Conservation (phyloP, 2,113 vertebrate species). For the Vimba vimba region DNA sequence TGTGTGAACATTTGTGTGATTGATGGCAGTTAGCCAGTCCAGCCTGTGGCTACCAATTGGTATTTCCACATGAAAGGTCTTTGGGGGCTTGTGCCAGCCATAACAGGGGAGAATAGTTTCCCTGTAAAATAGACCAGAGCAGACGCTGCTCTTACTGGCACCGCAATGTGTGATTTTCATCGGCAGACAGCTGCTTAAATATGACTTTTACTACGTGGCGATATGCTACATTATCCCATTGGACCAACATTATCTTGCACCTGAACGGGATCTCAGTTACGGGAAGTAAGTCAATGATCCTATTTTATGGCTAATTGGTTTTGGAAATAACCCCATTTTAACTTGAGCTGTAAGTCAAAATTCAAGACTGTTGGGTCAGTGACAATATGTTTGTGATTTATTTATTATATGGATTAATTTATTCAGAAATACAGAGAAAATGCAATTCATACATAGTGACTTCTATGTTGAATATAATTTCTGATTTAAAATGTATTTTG, state of each 20-base stretch:
- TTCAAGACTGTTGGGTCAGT: not conserved
- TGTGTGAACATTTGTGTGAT: slow-evolving; percentile 16
- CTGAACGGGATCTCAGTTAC: not conserved
- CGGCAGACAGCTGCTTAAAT: slow-evolving; percentile 14
- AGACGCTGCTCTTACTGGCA: slow-evolving; percentile 34
- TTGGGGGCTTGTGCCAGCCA: slow-evolving; percentile 28
- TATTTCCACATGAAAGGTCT: slow-evolving; percentile 28
- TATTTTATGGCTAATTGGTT: slow-evolving; percentile 5
- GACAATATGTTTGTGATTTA: not conserved
- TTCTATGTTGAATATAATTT: not conserved
- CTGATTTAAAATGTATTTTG: not conserved
- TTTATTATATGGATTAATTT: not conserved
- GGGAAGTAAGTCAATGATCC: not conserved
- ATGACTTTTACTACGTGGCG: slow-evolving; percentile 23
- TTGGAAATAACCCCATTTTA: not conserved
- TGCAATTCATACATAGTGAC: not conserved
- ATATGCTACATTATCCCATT: not conserved
- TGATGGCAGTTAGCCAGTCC: slow-evolving; percentile 23
- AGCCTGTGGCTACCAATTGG: slow-evolving; percentile 30
- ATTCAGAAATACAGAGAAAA: not conserved
- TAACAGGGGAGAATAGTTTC: slow-evolving; percentile 35
- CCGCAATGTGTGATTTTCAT: slow-evolving; percentile 12
- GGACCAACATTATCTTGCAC: slow-evolving; percentile 17
- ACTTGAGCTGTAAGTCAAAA: not conserved
- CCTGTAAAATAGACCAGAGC: slow-evolving; percentile 34